Base-by-base conservation (phyloP, 2,797 vertebrate species). In the Parauchenoglanis ngamensis region DNA sequence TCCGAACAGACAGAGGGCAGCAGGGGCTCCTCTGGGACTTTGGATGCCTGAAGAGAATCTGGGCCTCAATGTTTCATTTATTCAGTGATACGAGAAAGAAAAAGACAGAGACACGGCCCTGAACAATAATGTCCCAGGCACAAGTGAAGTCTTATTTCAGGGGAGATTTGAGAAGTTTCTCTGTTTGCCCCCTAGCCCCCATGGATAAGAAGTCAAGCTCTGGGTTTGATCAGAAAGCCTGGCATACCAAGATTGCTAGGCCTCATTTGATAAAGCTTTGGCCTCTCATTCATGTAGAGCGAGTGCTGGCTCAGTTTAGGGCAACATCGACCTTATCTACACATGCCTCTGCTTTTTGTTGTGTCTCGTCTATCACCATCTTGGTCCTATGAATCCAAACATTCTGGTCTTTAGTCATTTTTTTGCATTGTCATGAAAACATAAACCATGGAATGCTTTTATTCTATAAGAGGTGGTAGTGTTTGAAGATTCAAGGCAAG, bases 1-100 rank as follows among this genome's bases (percentile, higher is more conserved):
- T 92, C 94, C 94, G 92, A 93, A 82, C 91, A 92, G 92, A 93
- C 86, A 92, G 90, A 81, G 57, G 90, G 91, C 87, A 92, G 91
- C 70, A 82, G 90, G 90, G 87, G 88, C 90, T 67, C 93, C 91
- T 84, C 87, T 91, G 93, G 93, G 94, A 93, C 93, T 75, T 78
- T 77, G 57, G 78, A 81, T 67, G 78, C 46, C 85, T 79, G 49
- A 80, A 72, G 80, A 49, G 81, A 86, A 86, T 83, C 85, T 83
- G 25, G 84, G 84, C 85, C 70, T 84, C 63, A 57, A n/a, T 70
- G 73, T 83, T 87, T 83, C 61, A 84, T 81, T 87, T 73, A 57
- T 82, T 85, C 84, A 82, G 8, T 19, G 83, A 81, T 80, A 76
- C 25, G 25, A 88, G 35, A 61, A 40, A 56, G 67, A 84, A 25